phyloP scores from a whole-genome alignment of 2,888 invertebrate genomes.

The Cosmia pyralina region DNA sequence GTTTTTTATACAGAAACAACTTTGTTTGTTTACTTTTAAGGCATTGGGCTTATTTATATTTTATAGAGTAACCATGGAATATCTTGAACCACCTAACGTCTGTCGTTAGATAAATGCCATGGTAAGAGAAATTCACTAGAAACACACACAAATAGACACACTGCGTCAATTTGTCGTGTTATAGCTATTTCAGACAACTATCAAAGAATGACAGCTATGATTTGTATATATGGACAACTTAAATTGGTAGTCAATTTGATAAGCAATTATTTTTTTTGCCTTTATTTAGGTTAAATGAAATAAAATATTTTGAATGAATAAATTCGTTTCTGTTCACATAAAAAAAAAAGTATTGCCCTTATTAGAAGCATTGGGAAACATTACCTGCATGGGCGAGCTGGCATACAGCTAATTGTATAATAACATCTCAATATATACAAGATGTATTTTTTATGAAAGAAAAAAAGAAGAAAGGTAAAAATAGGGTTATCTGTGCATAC shows the following conservation, averaged over 20 bases:
- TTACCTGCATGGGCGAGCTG: background rate
- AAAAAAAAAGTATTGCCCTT: no score
- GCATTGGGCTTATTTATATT: background rate
- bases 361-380: background rate
- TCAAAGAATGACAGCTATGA: background rate
- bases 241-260: no score
- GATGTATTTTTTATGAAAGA: no score
- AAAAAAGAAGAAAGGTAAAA: no score
- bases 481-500: no score
- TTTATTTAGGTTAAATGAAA: no score
- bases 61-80: no score
- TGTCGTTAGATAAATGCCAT: background rate
- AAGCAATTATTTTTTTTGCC: no score
- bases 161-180: background rate
- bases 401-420: background rate
- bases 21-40: conserved; percentile 24
- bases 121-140: background rate
- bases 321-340: background rate
- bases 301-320: background rate
- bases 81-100: background rate
- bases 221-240: background rate
- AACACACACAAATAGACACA: background rate
- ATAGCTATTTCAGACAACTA: no score
- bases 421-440: background rate
- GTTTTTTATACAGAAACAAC: conserved; percentile 15